phyloP scores from a whole-genome alignment of 2,797 vertebrate species.

The Muscicapa comitata region DNA sequence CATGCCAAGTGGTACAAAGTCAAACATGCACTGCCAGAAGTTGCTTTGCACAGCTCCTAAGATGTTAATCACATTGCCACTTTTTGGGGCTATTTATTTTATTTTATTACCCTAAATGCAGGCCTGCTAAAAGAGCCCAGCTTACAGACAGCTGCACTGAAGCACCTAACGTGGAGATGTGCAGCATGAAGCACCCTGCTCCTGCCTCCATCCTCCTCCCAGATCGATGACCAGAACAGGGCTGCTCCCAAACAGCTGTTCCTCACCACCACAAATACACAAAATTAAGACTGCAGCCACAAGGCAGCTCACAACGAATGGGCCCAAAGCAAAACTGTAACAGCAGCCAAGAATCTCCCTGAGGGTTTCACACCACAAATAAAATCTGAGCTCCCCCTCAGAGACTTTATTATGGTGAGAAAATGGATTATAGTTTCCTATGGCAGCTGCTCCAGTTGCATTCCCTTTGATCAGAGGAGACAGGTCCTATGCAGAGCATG shows the following conservation, averaged over 20 bases:
- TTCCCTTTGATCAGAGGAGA: neutral
- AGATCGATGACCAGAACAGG: neutral
- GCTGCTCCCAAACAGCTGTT: neutral
- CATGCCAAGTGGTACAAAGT: neutral
- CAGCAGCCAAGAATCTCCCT: neutral
- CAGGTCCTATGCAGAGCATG: neutral
- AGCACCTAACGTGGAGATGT: neutral
- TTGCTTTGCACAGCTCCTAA: neutral
- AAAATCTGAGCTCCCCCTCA: neutral
- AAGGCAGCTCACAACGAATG: neutral
- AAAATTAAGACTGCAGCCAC: neutral
- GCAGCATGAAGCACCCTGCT: neutral
- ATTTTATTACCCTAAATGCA: neutral
- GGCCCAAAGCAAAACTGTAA: neutral
- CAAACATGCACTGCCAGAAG: neutral
- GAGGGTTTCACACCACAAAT: rapidly evolving
- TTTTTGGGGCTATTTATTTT: neutral
- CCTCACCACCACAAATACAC: neutral
- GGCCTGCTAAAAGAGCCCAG: neutral
- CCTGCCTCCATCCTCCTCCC: neutral
- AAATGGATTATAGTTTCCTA: neutral
- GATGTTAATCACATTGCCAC: neutral
- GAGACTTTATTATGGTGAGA: neutral
- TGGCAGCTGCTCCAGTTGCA: neutral
- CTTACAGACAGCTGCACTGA: neutral